A percentile compares a stretch with the other conserved stretches of the same genome.
phyloP scores from a whole-genome alignment of 2,797 vertebrate species.

The Heteromormyrus szaboi region DNA sequence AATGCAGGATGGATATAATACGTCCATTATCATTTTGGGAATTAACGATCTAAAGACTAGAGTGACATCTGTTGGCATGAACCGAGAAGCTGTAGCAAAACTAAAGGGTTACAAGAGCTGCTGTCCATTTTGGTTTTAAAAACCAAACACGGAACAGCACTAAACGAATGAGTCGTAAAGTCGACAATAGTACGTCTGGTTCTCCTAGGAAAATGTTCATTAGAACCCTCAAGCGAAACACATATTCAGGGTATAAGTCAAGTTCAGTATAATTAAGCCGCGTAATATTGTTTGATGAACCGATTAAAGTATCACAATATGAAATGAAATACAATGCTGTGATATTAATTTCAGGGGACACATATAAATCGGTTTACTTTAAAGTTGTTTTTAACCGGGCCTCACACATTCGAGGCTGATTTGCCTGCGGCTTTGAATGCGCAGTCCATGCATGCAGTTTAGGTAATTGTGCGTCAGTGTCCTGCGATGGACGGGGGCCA shows the following conservation, averaged over 20 bases:
- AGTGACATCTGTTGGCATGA: slow-evolving; percentile 21
- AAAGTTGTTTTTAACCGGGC: background rate
- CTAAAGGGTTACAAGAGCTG: background rate
- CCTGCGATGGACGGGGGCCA: background rate
- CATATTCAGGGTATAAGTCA: background rate
- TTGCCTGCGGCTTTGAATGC: background rate
- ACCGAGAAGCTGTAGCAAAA: background rate
- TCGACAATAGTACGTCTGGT: background rate
- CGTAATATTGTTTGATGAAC: background rate
- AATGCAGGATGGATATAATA: background rate
- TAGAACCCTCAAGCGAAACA: background rate
- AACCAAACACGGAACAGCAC: background rate
- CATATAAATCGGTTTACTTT: background rate
- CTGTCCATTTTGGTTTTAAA: background rate
- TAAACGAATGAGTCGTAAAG: background rate
- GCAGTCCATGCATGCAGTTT: background rate
- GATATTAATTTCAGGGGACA: background rate
- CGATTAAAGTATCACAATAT: background rate
- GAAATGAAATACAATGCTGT: background rate
- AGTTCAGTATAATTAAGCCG: background rate
- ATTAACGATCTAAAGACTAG: background rate
- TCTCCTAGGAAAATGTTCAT: background rate
- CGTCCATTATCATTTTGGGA: background rate
- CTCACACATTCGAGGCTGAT: background rate
- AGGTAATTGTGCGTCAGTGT: background rate